phyloP scores from a whole-genome alignment of 2,113 vertebrate species.

The Takifugu bimaculatus region DNA sequence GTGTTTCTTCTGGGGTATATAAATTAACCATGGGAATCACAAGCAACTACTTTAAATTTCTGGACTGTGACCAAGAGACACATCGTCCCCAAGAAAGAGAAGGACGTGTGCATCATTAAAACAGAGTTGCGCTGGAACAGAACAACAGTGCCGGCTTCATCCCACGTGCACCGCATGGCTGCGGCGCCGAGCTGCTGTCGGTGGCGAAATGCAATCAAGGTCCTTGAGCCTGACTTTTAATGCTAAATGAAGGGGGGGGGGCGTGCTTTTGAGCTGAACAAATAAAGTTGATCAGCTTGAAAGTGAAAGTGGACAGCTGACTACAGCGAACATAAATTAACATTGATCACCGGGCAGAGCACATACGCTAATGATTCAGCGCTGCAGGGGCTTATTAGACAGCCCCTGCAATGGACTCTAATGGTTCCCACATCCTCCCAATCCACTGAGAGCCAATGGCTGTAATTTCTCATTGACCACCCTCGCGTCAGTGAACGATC shows the following conservation, averaged over 20 bases:
- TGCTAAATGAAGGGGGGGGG: slow-evolving; percentile 20
- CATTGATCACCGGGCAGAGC: slow-evolving; percentile 59
- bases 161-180: slow-evolving; percentile 19
- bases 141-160: slow-evolving; percentile 34
- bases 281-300: slow-evolving; percentile 55
- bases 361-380: slow-evolving; percentile 56
- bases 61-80: slow-evolving; percentile 71
- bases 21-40: slow-evolving; percentile 76
- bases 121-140: slow-evolving; percentile 29
- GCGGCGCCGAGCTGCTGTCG: slow-evolving; percentile 23
- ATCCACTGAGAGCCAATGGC: slow-evolving; percentile 43
- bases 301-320: slow-evolving; percentile 60
- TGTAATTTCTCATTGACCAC: slow-evolving; percentile 31
- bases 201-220: slow-evolving; percentile 34
- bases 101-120: slow-evolving; percentile 70
- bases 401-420: slow-evolving; percentile 39
- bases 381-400: slow-evolving; percentile 66
- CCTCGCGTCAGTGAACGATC: slow-evolving; percentile 8
- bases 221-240: slow-evolving; percentile 45
- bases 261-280: slow-evolving; percentile 14
- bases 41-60: slow-evolving; percentile 71
- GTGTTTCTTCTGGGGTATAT: slow-evolving; percentile 69
- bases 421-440: slow-evolving; percentile 36
- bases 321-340: slow-evolving; percentile 58
- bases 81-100: slow-evolving; percentile 56